Percentiles rank a stretch among this genome's conserved stretches.
These are phyloP conservation scores for Ambastaia sidthimunki DNA, from an alignment of 2,797 vertebrate genomes.

Conservation along the genomic window DNA sequence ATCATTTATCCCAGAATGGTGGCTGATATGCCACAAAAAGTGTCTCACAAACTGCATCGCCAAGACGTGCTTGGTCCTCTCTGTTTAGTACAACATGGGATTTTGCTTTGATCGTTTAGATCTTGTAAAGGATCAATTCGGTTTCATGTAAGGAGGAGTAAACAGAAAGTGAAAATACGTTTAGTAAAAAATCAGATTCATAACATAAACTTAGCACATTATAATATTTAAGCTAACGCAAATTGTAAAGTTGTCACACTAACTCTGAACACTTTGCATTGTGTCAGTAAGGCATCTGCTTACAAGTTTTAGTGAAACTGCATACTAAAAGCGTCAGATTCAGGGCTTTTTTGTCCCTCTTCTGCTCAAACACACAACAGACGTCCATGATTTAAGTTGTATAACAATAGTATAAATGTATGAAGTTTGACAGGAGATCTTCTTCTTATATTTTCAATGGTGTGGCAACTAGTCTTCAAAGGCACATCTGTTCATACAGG, in stretches of 20 bases:
- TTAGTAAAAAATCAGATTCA: neutral
- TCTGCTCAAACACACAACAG: too few relatives aligned
- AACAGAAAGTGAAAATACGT: neutral
- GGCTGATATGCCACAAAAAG: slow-evolving; percentile 37
- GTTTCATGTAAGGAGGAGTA: neutral
- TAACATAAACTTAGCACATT: neutral
- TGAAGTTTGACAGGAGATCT: too few relatives aligned
- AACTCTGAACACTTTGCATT: too few relatives aligned
- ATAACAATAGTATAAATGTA: too few relatives aligned
- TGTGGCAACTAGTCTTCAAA: too few relatives aligned
- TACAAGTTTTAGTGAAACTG: too few relatives aligned
- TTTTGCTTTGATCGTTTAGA: slow-evolving; percentile 11
- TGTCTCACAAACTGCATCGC: slow-evolving; percentile 36
- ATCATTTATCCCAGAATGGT: slow-evolving; percentile 39
- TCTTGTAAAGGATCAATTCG: slow-evolving; percentile 4
- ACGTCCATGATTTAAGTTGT: too few relatives aligned
- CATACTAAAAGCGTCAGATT: too few relatives aligned
- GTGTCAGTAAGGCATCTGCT: too few relatives aligned
- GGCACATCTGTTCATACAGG: too few relatives aligned
- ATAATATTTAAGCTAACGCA: neutral
- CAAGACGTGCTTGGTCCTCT: slow-evolving; percentile 23
- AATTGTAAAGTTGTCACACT: neutral
- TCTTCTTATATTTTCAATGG: too few relatives aligned
- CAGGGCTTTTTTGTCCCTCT: too few relatives aligned
- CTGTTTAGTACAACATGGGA: slow-evolving; percentile 22